Evolutionary conservation across 2,113 vertebrate species (phyloP).

Genomic region (Lethenteron camtschaticum): DNA sequence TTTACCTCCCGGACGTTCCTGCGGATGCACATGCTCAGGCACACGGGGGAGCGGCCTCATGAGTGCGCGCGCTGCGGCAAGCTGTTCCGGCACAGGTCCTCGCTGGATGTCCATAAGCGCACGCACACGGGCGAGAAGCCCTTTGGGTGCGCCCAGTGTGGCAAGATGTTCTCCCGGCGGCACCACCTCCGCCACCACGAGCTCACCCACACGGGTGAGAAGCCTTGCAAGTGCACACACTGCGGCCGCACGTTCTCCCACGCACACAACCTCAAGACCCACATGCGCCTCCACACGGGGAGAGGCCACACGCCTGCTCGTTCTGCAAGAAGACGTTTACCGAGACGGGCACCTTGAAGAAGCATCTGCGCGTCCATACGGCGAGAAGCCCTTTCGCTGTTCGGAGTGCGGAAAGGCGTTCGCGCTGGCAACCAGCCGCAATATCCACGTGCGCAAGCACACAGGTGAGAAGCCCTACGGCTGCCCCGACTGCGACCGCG

Average conservation of each 20-base stretch:
- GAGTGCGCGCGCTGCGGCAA: not conserved
- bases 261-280: not conserved
- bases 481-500: not conserved
- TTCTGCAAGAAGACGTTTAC: not conserved
- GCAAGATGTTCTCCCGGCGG: not conserved
- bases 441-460: not conserved
- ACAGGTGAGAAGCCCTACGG: not conserved
- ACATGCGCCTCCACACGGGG: not conserved
- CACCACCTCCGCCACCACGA: not conserved
- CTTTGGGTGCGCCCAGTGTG: not conserved
- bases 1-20: not conserved
- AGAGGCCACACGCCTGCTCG: slow-evolving; percentile 3
- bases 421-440: not conserved
- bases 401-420: slow-evolving; percentile 1
- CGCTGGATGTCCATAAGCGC: not conserved
- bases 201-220: not conserved
- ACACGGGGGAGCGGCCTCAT: not conserved
- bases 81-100: not conserved
- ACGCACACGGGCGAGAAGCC: slow-evolving; percentile 2
- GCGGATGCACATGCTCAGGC: not conserved
- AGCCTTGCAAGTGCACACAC: not conserved
- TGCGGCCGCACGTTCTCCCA: not conserved
- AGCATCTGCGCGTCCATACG: not conserved
- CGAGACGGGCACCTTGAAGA: not conserved
- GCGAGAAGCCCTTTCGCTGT: not conserved